Evolutionary conservation across 2,888 invertebrate species (phyloP).

Genomic region (Pristionchus mayeri): DNA sequence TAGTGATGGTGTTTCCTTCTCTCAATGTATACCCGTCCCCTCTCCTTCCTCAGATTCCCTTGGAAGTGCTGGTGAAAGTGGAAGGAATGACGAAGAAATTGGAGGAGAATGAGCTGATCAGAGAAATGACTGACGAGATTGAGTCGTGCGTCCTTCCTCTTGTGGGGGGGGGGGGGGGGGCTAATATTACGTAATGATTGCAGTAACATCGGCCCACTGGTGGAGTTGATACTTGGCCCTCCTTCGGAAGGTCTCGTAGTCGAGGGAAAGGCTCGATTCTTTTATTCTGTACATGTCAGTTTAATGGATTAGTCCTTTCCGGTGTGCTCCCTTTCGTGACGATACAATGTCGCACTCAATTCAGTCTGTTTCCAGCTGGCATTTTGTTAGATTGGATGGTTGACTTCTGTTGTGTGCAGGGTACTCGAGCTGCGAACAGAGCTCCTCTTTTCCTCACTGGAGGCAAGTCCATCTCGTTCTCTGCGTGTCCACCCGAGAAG

Average conservation of each 20-base stretch:
- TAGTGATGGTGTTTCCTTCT: background rate
- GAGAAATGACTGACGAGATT: background rate
- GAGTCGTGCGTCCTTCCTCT: constrained; percentile 13
- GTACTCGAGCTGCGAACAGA: background rate
- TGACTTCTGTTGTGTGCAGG: background rate
- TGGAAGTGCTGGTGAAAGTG: background rate
- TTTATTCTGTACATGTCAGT: background rate
- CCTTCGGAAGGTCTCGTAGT: background rate
- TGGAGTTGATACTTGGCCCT: background rate
- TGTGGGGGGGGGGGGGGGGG: too few species aligned
- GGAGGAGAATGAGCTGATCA: background rate
- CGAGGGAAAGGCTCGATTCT: background rate
- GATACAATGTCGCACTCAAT: too few species aligned
- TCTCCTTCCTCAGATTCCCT: background rate
- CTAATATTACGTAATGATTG: too few species aligned
- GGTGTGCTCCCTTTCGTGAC: too few species aligned
- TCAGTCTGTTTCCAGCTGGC: too few species aligned
- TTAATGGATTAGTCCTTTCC: background rate
- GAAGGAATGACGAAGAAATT: background rate
- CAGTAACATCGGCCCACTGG: background rate
- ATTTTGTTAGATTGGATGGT: too few species aligned
- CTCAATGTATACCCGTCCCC: background rate
- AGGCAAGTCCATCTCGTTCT: background rate
- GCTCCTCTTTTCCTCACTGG: background rate
- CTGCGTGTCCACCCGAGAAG: background rate